These are phyloP conservation scores for Euplexia lucipara DNA, from an alignment of 2,888 invertebrate genomes.

Conservation along the genomic window DNA sequence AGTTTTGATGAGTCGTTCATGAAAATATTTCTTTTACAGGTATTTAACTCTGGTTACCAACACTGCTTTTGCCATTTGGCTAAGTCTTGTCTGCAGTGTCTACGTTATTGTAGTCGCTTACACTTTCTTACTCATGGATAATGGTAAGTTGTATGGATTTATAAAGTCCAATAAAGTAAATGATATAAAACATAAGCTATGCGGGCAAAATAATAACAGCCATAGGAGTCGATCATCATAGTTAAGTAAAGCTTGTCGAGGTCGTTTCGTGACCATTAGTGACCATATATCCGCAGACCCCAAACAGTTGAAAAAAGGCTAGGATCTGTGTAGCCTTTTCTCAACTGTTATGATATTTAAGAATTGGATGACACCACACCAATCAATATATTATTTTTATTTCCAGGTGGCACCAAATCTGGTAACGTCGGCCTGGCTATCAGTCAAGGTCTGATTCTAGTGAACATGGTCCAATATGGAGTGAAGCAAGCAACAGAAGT, in stretches of 20 bases:
- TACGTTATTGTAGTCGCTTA: constrained; percentile 92
- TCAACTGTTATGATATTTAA: too few species aligned
- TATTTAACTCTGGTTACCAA: constrained; percentile 91
- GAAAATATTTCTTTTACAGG: constrained; percentile 70
- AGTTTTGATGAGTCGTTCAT: not conserved
- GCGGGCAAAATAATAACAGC: too few species aligned
- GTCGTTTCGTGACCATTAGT: too few species aligned
- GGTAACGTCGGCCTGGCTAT: constrained; percentile 94
- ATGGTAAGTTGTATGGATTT: constrained; percentile 84
- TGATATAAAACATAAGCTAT: not conserved
- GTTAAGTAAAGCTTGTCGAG: too few species aligned
- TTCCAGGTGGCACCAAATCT: constrained; percentile 88
- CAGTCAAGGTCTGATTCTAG: constrained; percentile 93
- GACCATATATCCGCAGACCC: too few species aligned
- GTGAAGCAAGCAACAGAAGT: constrained; percentile 95
- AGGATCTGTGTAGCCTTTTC: too few species aligned
- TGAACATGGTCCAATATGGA: constrained; percentile 96
- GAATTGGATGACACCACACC: not conserved
- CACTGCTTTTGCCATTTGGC: constrained; percentile 92
- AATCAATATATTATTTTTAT: not conserved
- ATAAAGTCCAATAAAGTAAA: not conserved
- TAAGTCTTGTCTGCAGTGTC: constrained; percentile 91
- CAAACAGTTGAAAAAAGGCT: too few species aligned
- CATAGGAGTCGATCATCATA: too few species aligned
- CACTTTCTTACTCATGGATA: constrained; percentile 91